Evolutionary conservation across 2,113 vertebrate genomes (phyloP).

Genomic region (Amphiprion ocellaris): DNA sequence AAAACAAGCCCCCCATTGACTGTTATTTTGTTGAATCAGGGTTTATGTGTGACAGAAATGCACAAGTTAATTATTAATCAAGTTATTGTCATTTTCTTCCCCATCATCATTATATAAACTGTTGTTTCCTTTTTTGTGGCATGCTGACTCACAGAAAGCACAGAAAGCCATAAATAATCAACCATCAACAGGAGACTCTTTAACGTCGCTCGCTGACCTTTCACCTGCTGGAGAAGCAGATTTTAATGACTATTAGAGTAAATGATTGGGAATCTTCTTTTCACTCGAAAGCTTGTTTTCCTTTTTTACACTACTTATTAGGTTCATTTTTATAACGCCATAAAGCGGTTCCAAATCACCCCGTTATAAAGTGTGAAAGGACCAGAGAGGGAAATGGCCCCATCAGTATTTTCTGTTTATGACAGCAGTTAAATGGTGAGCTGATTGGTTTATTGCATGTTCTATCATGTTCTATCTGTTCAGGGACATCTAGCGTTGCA

Average conservation of each 20-base stretch:
- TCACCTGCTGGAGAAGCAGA: conserved; percentile 40
- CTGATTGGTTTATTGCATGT: conserved; percentile 52
- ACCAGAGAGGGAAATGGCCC: neutral
- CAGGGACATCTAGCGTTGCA: conserved; percentile 89
- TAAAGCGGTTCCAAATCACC: conserved; percentile 26
- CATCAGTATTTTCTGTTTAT: conserved; percentile 50
- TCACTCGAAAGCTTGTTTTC: neutral
- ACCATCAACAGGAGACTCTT: conserved; percentile 35
- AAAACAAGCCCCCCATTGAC: too few species aligned
- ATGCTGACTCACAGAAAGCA: neutral
- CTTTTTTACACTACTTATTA: neutral
- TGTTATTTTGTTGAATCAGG: neutral
- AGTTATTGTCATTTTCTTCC: neutral
- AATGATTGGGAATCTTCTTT: neutral
- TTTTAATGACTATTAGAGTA: conserved; percentile 11
- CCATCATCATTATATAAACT: neutral
- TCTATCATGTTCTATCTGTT: conserved; percentile 12
- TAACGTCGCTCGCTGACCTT: conserved; percentile 29
- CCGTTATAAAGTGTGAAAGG: conserved; percentile 13
- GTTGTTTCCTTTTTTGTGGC: neutral
- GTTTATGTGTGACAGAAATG: neutral
- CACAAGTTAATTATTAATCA: neutral
- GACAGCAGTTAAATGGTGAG: conserved; percentile 14
- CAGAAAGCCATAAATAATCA: conserved; percentile 65
- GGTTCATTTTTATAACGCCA: neutral